These are phyloP conservation scores for Myotis lucifugus DNA, from an alignment of 2,113 vertebrate genomes.

Conservation along the genomic window DNA sequence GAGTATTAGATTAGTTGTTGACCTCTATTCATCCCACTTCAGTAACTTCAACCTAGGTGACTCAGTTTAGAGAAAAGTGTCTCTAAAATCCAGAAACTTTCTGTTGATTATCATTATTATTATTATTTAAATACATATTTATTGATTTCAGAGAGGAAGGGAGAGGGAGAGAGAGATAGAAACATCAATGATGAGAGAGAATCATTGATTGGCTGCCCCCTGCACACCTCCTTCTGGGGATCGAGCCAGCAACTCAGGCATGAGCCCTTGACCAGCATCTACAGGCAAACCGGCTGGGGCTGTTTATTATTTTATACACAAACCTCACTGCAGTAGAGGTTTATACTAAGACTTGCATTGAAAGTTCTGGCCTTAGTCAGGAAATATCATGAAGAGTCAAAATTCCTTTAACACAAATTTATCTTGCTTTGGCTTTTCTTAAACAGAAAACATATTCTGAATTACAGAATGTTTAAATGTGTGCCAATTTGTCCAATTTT, in stretches of 20 bases:
- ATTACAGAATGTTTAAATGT: not conserved
- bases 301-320: not conserved
- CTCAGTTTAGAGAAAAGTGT: not conserved
- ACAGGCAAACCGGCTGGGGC: not conserved
- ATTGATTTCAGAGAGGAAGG: no score
- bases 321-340: not conserved
- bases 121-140: no score
- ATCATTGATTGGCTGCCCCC: no score
- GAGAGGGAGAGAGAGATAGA: no score
- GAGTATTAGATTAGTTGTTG: slow-evolving; percentile 46
- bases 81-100: slow-evolving; percentile 15
- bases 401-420: not conserved
- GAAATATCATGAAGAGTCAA: not conserved
- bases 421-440: slow-evolving; percentile 1
- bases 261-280: no score
- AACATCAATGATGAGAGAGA: no score
- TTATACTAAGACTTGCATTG: not conserved
- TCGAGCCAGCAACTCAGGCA: no score
- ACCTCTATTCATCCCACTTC: not conserved
- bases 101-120: not conserved
- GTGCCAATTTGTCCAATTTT: not conserved
- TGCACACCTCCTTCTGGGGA: no score
- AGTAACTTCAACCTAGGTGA: not conserved
- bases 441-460: not conserved
- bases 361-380: not conserved